Evolutionary conservation across 2,888 invertebrate genomes (phyloP).

Genomic region (Tupiocoris notatus): DNA sequence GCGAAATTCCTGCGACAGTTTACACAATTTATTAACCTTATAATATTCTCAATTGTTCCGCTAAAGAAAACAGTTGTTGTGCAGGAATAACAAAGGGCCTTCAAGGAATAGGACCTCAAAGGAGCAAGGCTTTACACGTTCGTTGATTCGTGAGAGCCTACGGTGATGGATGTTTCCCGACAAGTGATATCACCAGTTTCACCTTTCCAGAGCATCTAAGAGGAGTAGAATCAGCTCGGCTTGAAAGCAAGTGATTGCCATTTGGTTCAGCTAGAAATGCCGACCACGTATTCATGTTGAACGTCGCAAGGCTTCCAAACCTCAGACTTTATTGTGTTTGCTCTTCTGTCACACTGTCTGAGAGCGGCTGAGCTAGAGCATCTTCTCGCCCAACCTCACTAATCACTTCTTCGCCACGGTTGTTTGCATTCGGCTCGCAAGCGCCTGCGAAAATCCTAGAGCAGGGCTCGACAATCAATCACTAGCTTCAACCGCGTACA

Average conservation of each 20-base stretch:
- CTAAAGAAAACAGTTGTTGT: too few species aligned
- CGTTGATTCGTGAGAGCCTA: neutral
- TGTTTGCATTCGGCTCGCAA: neutral
- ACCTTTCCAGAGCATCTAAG: neutral
- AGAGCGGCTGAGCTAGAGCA: neutral
- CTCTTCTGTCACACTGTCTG: neutral
- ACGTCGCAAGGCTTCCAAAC: neutral
- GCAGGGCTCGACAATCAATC: neutral
- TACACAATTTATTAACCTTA: too few species aligned
- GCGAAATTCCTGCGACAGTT: too few species aligned
- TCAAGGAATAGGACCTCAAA: neutral
- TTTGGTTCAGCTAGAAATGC: neutral
- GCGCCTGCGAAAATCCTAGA: neutral
- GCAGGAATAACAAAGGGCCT: neutral
- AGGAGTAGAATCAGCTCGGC: neutral
- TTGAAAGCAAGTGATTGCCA: neutral
- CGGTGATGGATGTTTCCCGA: neutral
- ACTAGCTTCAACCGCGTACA: neutral
- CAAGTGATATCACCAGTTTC: neutral
- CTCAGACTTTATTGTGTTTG: constrained; percentile 37
- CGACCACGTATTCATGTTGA: neutral
- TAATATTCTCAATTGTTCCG: too few species aligned
- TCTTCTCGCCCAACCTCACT: neutral
- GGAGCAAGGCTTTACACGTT: neutral
- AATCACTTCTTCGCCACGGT: neutral